Conservation (phyloP, 2,888 invertebrate species). For the Epirrhoe tristata region DNA sequence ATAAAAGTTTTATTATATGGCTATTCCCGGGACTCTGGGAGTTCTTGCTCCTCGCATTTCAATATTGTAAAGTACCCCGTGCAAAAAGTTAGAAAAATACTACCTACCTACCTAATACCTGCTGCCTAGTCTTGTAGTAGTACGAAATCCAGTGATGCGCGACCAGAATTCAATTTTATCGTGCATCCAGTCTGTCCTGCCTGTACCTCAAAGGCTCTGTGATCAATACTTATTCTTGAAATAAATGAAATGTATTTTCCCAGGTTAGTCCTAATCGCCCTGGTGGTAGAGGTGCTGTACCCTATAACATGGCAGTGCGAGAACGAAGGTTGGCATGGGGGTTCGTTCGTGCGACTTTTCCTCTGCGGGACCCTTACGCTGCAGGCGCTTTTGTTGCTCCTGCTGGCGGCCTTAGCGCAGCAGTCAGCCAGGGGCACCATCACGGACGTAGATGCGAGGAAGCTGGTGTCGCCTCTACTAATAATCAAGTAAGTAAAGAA, state of each 20-base stretch:
- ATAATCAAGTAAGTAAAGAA: conserved; percentile 87
- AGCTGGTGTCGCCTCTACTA: conserved; percentile 89
- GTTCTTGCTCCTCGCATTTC: conserved; percentile 12
- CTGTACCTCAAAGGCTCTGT: too few species aligned
- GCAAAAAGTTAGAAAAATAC: neutral
- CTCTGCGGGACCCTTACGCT: conserved; percentile 89
- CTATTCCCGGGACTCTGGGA: conserved; percentile 7
- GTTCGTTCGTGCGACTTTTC: conserved; percentile 89
- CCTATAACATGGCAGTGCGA: conserved; percentile 89
- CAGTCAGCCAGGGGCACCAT: conserved; percentile 92
- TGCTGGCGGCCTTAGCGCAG: conserved; percentile 88
- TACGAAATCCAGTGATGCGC: neutral
- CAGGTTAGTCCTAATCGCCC: conserved; percentile 88
- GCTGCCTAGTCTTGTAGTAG: neutral
- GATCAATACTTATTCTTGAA: too few species aligned
- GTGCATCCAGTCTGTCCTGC: too few species aligned
- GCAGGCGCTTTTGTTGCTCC: conserved; percentile 87
- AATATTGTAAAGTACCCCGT: conserved; percentile 21
- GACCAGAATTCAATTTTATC: neutral
- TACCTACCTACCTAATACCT: neutral
- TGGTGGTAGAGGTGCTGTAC: conserved; percentile 87
- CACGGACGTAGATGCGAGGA: conserved; percentile 89
- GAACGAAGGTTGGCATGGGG: conserved; percentile 89
- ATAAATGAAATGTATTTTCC: conserved; percentile 4
- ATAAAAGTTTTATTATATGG: conserved; percentile 20